Evolutionary conservation across 2,888 invertebrate species (phyloP).

Genomic region (Eupithecia insigniata): DNA sequence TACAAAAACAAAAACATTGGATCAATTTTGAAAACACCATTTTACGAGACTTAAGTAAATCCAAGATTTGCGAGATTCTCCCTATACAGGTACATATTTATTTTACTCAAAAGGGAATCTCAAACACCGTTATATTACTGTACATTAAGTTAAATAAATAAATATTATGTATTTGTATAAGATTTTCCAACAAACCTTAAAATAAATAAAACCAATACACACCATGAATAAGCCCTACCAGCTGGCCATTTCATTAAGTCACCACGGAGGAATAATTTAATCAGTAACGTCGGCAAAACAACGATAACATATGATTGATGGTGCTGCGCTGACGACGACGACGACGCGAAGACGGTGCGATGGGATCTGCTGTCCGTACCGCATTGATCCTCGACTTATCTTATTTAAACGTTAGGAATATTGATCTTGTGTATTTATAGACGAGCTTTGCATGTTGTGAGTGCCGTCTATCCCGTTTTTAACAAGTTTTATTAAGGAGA

Average conservation of each 20-base stretch:
- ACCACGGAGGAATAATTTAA: conserved; percentile 79
- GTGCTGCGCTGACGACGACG: conserved; percentile 54
- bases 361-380: conserved; percentile 56
- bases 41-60: not conserved
- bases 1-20: not conserved
- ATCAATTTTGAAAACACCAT: not conserved
- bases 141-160: no score
- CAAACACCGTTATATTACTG: no score
- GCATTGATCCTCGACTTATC: conserved; percentile 28
- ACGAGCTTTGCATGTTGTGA: conserved; percentile 14
- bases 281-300: conserved; percentile 77
- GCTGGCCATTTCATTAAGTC: conserved; percentile 75
- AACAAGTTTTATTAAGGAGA: conserved; percentile 3
- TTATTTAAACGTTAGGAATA: conserved; percentile 38
- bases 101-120: no score
- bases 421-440: conserved; percentile 35
- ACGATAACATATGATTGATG: conserved; percentile 82
- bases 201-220: conserved; percentile 13
- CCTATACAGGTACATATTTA: no score
- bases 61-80: no score
- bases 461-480: conserved; percentile 3
- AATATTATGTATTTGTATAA: no score
- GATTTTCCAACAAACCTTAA: not conserved
- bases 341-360: conserved; percentile 41
- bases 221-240: conserved; percentile 47